Conservation (phyloP, 2,797 vertebrate species). For the Aplochiton taeniatus region DNA sequence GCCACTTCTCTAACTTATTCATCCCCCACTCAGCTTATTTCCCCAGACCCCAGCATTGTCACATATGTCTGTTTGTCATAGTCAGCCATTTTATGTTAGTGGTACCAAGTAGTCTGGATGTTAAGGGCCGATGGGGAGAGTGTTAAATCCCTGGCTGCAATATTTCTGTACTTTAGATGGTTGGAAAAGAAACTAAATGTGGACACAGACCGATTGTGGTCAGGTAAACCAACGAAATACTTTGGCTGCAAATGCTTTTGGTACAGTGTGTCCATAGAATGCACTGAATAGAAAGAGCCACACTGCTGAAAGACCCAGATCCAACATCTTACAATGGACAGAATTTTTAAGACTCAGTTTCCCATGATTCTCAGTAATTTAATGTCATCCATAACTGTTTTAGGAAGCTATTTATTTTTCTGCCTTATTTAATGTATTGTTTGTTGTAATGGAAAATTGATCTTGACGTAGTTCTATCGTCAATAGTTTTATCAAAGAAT, state of each 20-base stretch:
- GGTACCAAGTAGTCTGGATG: too few species aligned
- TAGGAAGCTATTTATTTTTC: constrained; percentile 48
- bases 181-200: too few species aligned
- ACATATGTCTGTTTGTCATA: background rate
- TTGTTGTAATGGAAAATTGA: constrained; percentile 18
- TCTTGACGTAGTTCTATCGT: constrained; percentile 39
- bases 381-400: constrained; percentile 4
- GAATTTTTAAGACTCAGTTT: background rate
- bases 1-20: background rate
- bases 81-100: too few species aligned
- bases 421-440: constrained; percentile 57
- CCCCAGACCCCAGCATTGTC: background rate
- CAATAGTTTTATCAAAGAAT: constrained; percentile 28
- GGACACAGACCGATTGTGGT: too few species aligned
- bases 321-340: background rate
- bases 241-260: too few species aligned
- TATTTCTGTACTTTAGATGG: too few species aligned
- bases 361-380: background rate
- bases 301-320: constrained; percentile 1
- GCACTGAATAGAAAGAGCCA: background rate
- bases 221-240: too few species aligned
- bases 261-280: too few species aligned
- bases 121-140: too few species aligned
- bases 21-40: background rate
- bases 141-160: too few species aligned